Base-by-base conservation (phyloP, 1,140 invertebrate species). In the Ostrea denselamellosa region DNA sequence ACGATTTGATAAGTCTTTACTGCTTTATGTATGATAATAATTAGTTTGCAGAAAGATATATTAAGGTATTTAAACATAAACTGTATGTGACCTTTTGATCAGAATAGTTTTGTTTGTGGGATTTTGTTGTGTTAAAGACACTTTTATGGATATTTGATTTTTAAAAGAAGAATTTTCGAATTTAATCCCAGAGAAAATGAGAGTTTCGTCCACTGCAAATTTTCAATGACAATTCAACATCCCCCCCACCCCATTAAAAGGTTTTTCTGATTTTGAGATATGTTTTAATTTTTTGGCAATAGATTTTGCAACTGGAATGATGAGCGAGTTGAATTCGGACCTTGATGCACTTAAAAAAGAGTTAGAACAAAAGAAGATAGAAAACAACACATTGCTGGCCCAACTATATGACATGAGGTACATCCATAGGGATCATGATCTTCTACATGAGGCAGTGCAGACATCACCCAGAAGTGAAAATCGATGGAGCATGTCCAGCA, bases 281-380 rank as follows among this genome's bases (percentile, higher is more conserved):
- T 56, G n/a, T n/a, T 62, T 62, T n/a, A 19, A 19, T 62, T 28
- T 71, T 71, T 71, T 77, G 0, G 25, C 12, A 25, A 77, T 34
- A 77, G 68, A 77, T 77, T 77, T 28, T 34, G 28, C 68, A 12
- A 77, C 68, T 12, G 68, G 68, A 77, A 77, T 77, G 22, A 53
- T 83, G 44, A 83, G 52, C 25, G 52, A 54, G 52, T 22, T 83
- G 52, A 83, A 22, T 22, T 54, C 44, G 5, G 82, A 83, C 9
- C 22, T 83, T 17, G 52, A 54, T 83, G n/a, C 17, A n/a, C 44
- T 83, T 12, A 83, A 83, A 22, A 83, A 22, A 22, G 82, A 83
- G n/a, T 22, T 83, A 10, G 52, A 54, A 22, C 44, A 52, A 7
- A 83, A 83, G 22, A 52, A 83, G 9, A 10, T 22, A 14, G 82